Base-by-base conservation (phyloP, 2,113 vertebrate genomes). In the Caretta caretta region DNA sequence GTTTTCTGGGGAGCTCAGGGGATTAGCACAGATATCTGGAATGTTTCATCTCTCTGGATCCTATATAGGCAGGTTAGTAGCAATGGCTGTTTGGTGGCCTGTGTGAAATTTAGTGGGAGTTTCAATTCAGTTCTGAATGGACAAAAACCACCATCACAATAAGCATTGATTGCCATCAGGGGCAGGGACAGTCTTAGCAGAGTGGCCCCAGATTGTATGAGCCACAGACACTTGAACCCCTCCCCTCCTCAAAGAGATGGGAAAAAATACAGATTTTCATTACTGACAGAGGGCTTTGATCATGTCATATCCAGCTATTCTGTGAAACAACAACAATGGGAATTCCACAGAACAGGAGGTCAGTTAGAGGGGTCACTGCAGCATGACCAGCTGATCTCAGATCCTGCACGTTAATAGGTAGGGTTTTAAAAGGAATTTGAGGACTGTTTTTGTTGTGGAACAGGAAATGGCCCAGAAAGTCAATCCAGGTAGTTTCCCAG, bases 271-370 rank as follows among this genome's bases (percentile, higher is more conserved):
- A 53, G 53, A 31, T 87, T 87, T 78, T 78, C 69, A 56, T 20
- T 1, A 0, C 25, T 13, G 6, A 57, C 72, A 11, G 49, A n/a
- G 76, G 80, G 29, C 62, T 80, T 53, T 35, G 72, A 27, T 87
- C 38, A 5, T 3, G 4, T 80, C 72, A 62, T 12, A 62, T 5
- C 69, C 46, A 7, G 49, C 57, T 54, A 1, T 50, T 69, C 54
- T 1, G 29, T 3, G 16, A 19, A 83, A 1, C 25, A 27, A 50
- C 56, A 90, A 84, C 57, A 78, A 80, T 82, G 83, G 53, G 2
- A 27, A 8, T 42, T 29, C 29, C 1, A 2, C 14, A 19, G 78
- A 62, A 62, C 14, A 0, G 0, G 12, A 1, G 1, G 14, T 42
- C 48, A 79, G 48, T 19, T 8, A 53, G 56, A 87, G 83, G 38